Conservation (phyloP, 2,797 vertebrate species). For the Sebastes trivittatus region DNA sequence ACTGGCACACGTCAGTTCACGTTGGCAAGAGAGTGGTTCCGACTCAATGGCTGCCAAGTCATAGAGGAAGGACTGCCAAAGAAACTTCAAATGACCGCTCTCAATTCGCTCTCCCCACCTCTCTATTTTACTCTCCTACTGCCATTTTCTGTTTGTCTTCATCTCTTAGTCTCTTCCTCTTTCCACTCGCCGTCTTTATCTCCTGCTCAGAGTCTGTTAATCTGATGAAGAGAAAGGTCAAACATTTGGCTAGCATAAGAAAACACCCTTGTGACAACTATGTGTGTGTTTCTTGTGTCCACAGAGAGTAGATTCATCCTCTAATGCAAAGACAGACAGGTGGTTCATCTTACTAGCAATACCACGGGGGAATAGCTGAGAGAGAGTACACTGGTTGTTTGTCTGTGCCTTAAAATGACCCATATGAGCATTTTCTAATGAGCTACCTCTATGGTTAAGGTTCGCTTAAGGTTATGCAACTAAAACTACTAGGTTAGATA, state of each 20-base stretch:
- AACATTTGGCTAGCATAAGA: constrained; percentile 60
- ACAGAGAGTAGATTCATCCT: constrained; percentile 30
- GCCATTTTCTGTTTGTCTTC: constrained; percentile 12
- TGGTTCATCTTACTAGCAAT: constrained; percentile 42
- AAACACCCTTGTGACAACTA: constrained; percentile 41
- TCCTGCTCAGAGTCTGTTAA: constrained; percentile 41
- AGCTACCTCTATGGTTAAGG: neutral
- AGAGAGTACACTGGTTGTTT: neutral
- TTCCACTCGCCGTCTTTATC: constrained; percentile 35
- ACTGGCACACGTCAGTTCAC: constrained; percentile 53
- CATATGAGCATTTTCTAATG: neutral
- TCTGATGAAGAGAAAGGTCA: constrained; percentile 69
- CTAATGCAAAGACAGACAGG: constrained; percentile 43
- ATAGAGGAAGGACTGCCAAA: constrained; percentile 72
- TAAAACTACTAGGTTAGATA: neutral
- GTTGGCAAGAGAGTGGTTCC: constrained; percentile 42
- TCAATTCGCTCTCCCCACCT: constrained; percentile 21
- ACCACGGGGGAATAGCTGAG: constrained; percentile 23
- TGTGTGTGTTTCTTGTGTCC: constrained; percentile 31
- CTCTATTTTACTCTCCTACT: neutral
- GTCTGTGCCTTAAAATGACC: neutral
- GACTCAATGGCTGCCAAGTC: constrained; percentile 63
- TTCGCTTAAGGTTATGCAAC: neutral
- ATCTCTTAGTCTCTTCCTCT: constrained; percentile 6
- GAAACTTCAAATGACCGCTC: constrained; percentile 71